Conservation (phyloP, 2,888 invertebrate genomes). For the Eugnorisma glareosa region DNA sequence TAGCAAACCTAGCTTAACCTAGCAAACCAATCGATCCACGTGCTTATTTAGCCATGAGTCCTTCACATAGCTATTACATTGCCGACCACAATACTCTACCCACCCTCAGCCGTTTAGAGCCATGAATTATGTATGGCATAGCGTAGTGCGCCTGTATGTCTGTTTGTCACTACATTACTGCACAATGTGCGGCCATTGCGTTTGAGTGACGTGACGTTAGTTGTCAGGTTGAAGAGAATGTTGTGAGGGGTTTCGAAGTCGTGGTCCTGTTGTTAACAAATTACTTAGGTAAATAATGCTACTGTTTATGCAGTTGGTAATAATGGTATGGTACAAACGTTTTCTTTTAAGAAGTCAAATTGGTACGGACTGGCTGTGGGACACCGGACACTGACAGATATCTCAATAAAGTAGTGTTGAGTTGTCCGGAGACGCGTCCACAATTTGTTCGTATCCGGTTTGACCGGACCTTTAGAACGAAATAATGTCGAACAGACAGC, state of each 20-base stretch:
- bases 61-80: conserved; percentile 51
- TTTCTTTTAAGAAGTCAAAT: background rate
- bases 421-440: background rate
- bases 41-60: conserved; percentile 24
- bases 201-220: conserved; percentile 49
- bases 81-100: conserved; percentile 22
- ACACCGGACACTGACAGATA: background rate
- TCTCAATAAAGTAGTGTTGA: background rate
- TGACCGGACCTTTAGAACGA: background rate
- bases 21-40: conserved; percentile 22
- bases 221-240: conserved; percentile 36
- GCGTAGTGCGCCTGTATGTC: conserved; percentile 67
- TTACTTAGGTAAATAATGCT: conserved; percentile 1
- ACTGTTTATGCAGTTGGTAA: background rate
- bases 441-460: background rate
- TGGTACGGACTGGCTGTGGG: background rate
- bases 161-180: conserved; percentile 69
- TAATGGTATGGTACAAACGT: background rate
- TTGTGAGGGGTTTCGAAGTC: conserved; percentile 3
- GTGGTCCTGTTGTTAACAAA: conserved; percentile 5
- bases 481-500: background rate
- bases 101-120: conserved; percentile 48
- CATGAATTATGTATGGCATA: conserved; percentile 79
- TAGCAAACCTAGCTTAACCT: conserved; percentile 4
- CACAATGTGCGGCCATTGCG: conserved; percentile 52